phyloP scores from a whole-genome alignment of 2,113 vertebrate species.

The Tylochromis polylepis region DNA sequence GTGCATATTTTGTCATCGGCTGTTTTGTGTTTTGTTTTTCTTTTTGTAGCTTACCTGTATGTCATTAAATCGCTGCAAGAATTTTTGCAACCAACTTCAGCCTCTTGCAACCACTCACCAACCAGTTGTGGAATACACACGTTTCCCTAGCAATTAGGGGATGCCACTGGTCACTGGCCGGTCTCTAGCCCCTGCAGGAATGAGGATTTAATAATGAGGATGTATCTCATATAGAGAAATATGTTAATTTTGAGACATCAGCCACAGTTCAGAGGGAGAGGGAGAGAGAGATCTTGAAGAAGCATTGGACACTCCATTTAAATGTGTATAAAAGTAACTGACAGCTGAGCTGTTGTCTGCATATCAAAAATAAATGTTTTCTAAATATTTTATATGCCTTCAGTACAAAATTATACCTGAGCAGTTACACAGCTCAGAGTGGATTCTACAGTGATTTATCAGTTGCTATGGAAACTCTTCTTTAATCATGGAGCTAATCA shows the following conservation, averaged over 20 bases:
- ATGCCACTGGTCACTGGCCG: background rate
- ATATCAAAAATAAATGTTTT: background rate
- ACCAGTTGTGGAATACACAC: background rate
- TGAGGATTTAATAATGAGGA: background rate
- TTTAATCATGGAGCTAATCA: constrained; percentile 22
- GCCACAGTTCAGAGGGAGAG: background rate
- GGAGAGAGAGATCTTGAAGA: background rate
- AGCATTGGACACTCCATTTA: background rate
- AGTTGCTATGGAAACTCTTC: background rate
- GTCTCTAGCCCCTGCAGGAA: background rate
- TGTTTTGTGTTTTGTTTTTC: background rate
- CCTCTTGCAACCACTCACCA: background rate
- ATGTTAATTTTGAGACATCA: background rate
- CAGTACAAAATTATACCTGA: background rate
- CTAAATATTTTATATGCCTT: background rate
- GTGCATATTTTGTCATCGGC: background rate
- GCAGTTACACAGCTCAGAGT: background rate
- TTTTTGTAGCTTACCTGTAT: background rate
- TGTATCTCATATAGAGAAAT: background rate
- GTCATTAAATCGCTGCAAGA: background rate
- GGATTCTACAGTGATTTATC: background rate
- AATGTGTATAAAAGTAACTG: background rate
- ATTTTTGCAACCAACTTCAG: background rate
- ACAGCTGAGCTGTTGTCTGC: background rate
- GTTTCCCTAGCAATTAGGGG: background rate